phyloP scores from a whole-genome alignment of 2,888 invertebrate species.

The Perdita meconis region DNA sequence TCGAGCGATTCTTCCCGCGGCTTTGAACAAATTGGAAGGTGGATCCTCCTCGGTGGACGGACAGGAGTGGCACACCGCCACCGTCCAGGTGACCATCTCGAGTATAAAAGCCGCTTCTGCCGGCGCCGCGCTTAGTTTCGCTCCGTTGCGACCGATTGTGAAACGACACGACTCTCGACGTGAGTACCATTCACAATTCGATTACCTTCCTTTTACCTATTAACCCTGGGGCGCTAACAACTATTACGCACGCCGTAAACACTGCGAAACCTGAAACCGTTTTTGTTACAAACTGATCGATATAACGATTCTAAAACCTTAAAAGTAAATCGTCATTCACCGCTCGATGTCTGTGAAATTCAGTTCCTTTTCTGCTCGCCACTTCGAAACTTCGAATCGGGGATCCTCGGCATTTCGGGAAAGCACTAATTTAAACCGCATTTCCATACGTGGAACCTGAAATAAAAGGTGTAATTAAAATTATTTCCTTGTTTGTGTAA shows the following conservation, averaged over 20 bases:
- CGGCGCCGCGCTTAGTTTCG: slow-evolving; percentile 79
- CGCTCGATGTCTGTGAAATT: too few species aligned
- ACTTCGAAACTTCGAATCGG: too few species aligned
- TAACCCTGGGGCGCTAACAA: too few species aligned
- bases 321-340: too few species aligned
- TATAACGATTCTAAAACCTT: too few species aligned
- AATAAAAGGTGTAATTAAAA: background rate
- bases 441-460: background rate
- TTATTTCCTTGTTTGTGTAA: background rate
- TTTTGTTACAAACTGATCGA: too few species aligned
- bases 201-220: slow-evolving; percentile 27
- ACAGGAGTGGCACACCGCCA: slow-evolving; percentile 63
- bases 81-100: slow-evolving; percentile 56
- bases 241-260: too few species aligned
- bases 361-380: too few species aligned
- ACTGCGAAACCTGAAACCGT: too few species aligned
- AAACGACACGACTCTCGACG: slow-evolving; percentile 67
- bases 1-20: slow-evolving; percentile 25
- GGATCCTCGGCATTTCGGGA: too few species aligned
- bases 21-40: slow-evolving; percentile 43
- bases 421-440: background rate
- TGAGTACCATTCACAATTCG: slow-evolving; percentile 65
- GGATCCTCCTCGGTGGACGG: slow-evolving; percentile 56
- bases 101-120: slow-evolving; percentile 80
- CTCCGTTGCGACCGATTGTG: slow-evolving; percentile 67